These are phyloP conservation scores for Ophonus ardosiacus DNA, from an alignment of 2,888 invertebrate species.

Conservation along the genomic window DNA sequence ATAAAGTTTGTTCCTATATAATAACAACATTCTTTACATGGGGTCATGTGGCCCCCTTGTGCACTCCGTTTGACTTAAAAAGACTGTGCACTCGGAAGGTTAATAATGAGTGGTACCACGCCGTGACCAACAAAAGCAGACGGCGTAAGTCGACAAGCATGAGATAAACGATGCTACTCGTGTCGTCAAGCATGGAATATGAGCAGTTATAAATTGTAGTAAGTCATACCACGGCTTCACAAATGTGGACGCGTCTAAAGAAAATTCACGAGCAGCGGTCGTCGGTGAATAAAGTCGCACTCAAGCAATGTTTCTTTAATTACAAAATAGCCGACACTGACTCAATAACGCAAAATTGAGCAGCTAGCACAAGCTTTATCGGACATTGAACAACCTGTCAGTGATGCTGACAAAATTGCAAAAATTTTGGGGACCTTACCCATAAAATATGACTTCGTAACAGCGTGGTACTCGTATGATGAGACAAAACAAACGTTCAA, in stretches of 20 bases:
- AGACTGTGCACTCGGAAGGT: too few relatives aligned
- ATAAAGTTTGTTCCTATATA: too few relatives aligned
- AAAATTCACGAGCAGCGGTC: neutral
- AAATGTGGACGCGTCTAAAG: conserved; percentile 64
- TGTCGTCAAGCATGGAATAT: conserved; percentile 13
- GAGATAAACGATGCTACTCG: conserved; percentile 58
- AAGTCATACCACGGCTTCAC: conserved; percentile 15
- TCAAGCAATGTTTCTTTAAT: conserved; percentile 63
- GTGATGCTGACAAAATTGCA: conserved; percentile 63
- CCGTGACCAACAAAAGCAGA: too few relatives aligned
- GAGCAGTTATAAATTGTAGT: conserved; percentile 44
- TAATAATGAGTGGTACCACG: too few relatives aligned
- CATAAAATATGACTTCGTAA: conserved; percentile 39
- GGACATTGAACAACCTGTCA: conserved; percentile 55
- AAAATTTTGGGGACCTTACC: conserved; percentile 58
- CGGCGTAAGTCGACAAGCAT: neutral
- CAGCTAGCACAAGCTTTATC: conserved; percentile 54
- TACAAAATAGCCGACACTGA: conserved; percentile 52
- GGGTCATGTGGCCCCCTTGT: too few relatives aligned
- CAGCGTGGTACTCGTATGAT: conserved; percentile 55
- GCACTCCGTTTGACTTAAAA: too few relatives aligned
- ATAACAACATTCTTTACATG: too few relatives aligned
- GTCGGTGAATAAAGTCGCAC: conserved; percentile 58
- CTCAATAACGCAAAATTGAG: conserved; percentile 60
- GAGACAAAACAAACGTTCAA: conserved; percentile 57